Conservation (phyloP, 2,113 vertebrate genomes). For the Myanophis thanlyinensis region DNA sequence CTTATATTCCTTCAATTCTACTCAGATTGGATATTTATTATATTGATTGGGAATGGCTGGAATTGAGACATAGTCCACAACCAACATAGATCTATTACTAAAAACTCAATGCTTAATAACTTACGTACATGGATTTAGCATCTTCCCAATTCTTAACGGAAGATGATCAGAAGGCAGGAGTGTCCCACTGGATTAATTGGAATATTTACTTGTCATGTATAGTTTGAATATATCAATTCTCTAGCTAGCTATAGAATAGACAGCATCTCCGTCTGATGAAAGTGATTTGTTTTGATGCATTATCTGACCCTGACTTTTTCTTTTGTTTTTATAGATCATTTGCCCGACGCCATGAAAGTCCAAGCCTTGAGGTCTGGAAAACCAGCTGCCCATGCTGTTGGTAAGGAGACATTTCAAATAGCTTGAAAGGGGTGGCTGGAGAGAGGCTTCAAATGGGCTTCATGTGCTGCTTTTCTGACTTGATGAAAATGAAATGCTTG, state of each 20-base stretch:
- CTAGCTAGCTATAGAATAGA: background rate
- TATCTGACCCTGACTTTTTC: background rate
- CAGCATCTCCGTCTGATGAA: background rate
- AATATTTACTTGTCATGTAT: background rate
- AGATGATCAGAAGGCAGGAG: background rate
- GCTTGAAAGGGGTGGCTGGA: background rate
- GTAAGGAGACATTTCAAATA: background rate
- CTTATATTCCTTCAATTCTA: background rate
- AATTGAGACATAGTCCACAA: background rate
- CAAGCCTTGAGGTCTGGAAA: background rate
- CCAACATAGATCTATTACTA: background rate
- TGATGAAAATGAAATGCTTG: background rate
- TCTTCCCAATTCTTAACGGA: background rate
- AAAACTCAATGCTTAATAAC: background rate
- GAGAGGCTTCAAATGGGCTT: background rate
- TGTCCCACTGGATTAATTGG: background rate
- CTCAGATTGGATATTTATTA: background rate
- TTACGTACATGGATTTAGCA: background rate
- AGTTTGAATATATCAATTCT: background rate
- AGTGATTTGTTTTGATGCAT: background rate
- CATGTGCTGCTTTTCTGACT: background rate
- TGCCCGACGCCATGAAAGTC: background rate
- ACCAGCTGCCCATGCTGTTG: conserved; percentile 21
- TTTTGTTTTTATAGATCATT: background rate
- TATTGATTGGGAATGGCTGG: background rate